Evolutionary conservation across 2,797 vertebrate species (phyloP).

Genomic region (Caiman crocodilus): DNA sequence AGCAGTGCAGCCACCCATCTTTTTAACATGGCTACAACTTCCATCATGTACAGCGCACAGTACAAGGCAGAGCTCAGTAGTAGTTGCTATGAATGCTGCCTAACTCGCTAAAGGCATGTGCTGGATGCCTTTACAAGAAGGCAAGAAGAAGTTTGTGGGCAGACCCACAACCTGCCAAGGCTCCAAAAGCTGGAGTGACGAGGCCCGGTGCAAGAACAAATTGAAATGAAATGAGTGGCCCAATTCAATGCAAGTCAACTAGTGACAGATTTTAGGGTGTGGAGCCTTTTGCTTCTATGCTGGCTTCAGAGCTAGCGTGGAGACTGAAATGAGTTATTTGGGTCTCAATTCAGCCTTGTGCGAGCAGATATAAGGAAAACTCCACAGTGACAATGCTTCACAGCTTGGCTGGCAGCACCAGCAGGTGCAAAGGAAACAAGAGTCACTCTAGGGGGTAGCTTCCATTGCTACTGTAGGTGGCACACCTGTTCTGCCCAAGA

Average conservation of each 20-base stretch:
- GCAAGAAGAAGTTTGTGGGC: background rate
- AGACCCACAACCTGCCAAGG: background rate
- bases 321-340: background rate
- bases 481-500: background rate
- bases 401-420: background rate
- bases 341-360: background rate
- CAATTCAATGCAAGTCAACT: background rate
- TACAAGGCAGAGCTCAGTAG: slow-evolving; percentile 9
- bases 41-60: background rate
- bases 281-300: background rate
- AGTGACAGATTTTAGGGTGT: background rate
- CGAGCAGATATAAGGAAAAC: background rate
- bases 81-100: slow-evolving; percentile 36
- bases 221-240: background rate
- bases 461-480: background rate
- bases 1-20: background rate
- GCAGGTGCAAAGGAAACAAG: background rate
- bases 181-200: slow-evolving; percentile 16
- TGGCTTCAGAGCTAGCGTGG: background rate
- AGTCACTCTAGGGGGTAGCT: background rate
- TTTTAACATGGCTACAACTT: slow-evolving; percentile 44
- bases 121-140: too few relatives aligned
- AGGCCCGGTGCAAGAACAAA: slow-evolving; percentile 7
- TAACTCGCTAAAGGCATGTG: slow-evolving; percentile 30
- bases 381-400: background rate